These are phyloP conservation scores for Drosophila neocordata DNA, from an alignment of 1,140 invertebrate species.

Conservation along the genomic window DNA sequence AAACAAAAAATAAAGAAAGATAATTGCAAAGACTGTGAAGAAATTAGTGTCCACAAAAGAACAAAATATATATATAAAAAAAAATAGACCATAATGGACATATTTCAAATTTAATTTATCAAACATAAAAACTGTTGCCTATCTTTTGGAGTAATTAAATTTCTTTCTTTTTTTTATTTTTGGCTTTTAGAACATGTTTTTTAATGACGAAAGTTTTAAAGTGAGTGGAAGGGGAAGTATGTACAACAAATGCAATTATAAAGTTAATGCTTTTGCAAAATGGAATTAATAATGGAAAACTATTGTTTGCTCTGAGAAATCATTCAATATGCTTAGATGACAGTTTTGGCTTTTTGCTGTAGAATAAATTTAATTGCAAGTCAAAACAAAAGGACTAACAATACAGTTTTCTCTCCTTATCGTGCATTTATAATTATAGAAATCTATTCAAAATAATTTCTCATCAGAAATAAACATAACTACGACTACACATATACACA, in stretches of 20 bases:
- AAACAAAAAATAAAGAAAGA: slow-evolving; percentile 37
- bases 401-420: slow-evolving; percentile 18
- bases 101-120: slow-evolving; percentile 74
- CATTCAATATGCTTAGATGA: not conserved
- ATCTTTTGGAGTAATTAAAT: slow-evolving; percentile 52
- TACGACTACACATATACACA: slow-evolving; percentile 25
- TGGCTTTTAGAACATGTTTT: slow-evolving; percentile 3
- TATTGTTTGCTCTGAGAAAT: slow-evolving; percentile 22
- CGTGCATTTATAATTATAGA: slow-evolving; percentile 31
- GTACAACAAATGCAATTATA: not conserved
- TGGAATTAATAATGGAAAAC: too few relatives aligned
- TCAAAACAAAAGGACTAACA: slow-evolving; percentile 14
- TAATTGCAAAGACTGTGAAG: slow-evolving; percentile 50
- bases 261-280: slow-evolving; percentile 12
- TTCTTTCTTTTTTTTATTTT: slow-evolving; percentile 26
- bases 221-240: too few relatives aligned
- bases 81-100: slow-evolving; percentile 46
- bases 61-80: not conserved
- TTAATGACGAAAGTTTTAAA: slow-evolving; percentile 6
- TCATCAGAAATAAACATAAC: slow-evolving; percentile 48
- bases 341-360: slow-evolving; percentile 1
- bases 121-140: slow-evolving; percentile 16
- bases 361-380: not conserved
- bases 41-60: slow-evolving; percentile 44
- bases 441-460: slow-evolving; percentile 49